Base-by-base conservation (phyloP, 2,797 vertebrate genomes). In the Hypotaenidia philippensis region DNA sequence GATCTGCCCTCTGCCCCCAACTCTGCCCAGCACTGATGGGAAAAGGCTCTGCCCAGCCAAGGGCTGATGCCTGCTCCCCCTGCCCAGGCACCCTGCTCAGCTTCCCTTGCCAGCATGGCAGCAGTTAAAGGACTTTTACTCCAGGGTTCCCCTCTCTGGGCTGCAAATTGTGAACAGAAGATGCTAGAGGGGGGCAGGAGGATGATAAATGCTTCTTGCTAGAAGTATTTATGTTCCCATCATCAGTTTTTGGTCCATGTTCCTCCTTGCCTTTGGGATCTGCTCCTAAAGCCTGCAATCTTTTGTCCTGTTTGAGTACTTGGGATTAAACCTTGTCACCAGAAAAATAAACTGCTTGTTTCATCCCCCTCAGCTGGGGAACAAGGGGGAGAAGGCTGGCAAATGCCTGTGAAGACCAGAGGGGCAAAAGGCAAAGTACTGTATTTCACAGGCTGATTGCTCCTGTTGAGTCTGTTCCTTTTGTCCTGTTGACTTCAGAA, bases 1-100 rank as follows among this genome's bases (percentile, higher is more conserved):
- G 50, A 69, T 40, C n/a, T 57, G 65, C 7, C 0, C 0, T 63
- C 44, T 66, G 56, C 6, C 23, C 1, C 12, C 23, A 20, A 22
- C 34, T 6, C 29, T 22, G 11, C 15, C 74, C 34, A 3, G 18
- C 23, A 50, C 29, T 26, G 9, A 4, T 1, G 5, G 44, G 25
- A 9, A 44, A 45, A 65, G 32, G 27, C 17, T 65, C 64, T 59
- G 15, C 4, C 4, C 2, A 45, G 20, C 9, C 5, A 26, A 50
- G 29, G 5, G 3, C 3, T 9, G 31, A 7, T 34, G 25, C 15
- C 41, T 60, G 22, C 23, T 86, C 9, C 34, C 9, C 17, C 83
- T 18, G 20, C 21, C 45, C 29, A n/a, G 32, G 29, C 27, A 34
- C 9, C 15, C 25, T 27, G 56, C 32, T 61, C 53, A 7, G 57